Base-by-base conservation (phyloP, 2,888 invertebrate genomes). In the Sinhomidia bicolor region DNA sequence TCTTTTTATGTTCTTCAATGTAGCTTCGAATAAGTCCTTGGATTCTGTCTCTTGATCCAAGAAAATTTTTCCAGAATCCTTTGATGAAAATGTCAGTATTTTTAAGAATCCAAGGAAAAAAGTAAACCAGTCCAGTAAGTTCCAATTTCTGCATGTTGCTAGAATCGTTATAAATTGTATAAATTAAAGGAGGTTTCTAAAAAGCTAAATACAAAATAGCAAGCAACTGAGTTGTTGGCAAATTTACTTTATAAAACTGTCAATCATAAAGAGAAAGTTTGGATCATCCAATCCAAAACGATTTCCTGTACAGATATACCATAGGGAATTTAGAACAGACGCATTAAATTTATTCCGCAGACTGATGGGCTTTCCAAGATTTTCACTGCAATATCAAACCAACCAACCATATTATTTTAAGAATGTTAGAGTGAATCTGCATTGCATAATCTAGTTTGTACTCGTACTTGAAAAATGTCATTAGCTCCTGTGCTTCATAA, bases 261-360 rank as follows among this genome's bases (percentile, higher is more conserved):
- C 90, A 26, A 92, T 91, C 78, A 91, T 71, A 36, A 91, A 92
- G 6, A 83, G 17, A 68, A 92, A 92, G 47, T 91, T 88, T 1
- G 91, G 91, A 65, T 92, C 92, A 32, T 92, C 89, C 1, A 89
- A 78, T 76, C 91, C 91, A 89, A 92, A 92, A 54, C 92, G 82
- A 12, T 79, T 85, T 26, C 91, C 91, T 1, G 92, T 91, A 26
- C 89, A 89, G 57, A 92, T 90, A 71, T 83, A 90, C 92, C 92
- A 92, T 0, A 92, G 60, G 0, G 92, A 92, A 57, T 92, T 92
- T 12, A 92, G 84, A 0, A 92, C 92, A 0, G 91, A 90, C 0
- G 92, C 92, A 87, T 91, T 92, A 23, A 92, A 91, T 83, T 88
- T 87, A 26, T 89, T 91, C 60, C 86, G 82, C 0, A 92, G 88